Evolutionary conservation across 2,113 vertebrate species (phyloP), one percentile per base, ranked within the genome.

Genomic region (Carlito syrichta): DNA sequence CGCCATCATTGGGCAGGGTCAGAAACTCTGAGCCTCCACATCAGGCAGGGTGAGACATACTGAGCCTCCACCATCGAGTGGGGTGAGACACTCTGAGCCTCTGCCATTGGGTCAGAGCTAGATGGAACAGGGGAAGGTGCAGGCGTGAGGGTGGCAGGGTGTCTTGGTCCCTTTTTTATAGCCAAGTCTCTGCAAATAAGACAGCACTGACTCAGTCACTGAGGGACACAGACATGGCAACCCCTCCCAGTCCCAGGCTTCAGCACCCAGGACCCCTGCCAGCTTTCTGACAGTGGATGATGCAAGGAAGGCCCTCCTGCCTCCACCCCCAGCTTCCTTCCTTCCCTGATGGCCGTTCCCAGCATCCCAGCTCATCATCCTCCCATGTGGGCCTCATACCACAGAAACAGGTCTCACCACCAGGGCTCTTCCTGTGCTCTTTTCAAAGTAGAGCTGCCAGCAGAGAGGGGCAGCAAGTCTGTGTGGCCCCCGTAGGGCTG

Each of bases 191-290:
- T 45, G 43, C 45, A 14, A 19, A 45, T 7, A 43, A 73, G 54
- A 25, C 48, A n/a, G 19, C 23, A 22, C 58, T 58, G 48, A 40
- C 76, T 27, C 25, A 10, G 48, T 16, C 0, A 0, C 8, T 68
- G 48, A 8, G 38, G 69, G 60, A 62, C 88, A 71, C n/a, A 54
- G 89, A 23, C 2, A 4, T 12, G 8, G 35, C 30, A 35, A 45
- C 12, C 30, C 74, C 45, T 5, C 6, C 0, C 0, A 3, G 0
- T 19, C 13, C 22, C 25, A 27, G 12, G 32, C 0, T 14, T 60
- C 19, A 54, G 54, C 5, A 0, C 12, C 56, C 38, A 23, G 2
- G 5, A 12, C 22, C 76, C 38, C 3, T 6, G 1, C 19, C 89
- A 8, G 38, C 30, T 63, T 77, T 35, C 16, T 43, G 58, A 3